phyloP scores from a whole-genome alignment of 2,888 invertebrate genomes.

The Phasia obesa region DNA sequence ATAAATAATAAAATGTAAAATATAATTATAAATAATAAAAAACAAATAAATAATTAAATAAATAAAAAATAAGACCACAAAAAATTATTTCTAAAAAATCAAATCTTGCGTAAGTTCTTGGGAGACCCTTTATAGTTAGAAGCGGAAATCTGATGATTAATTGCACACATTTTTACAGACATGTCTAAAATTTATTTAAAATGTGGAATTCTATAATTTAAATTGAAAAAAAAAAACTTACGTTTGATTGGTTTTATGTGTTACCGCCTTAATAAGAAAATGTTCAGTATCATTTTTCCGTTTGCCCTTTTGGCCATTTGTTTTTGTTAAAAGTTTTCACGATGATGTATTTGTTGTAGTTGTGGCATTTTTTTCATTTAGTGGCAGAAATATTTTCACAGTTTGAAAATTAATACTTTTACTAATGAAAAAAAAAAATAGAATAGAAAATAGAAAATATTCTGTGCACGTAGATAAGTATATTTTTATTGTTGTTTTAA shows the following conservation, averaged over 20 bases:
- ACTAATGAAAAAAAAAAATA: constrained; percentile 22
- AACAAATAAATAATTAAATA: no score
- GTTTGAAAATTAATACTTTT: constrained; percentile 50
- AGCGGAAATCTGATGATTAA: constrained; percentile 44
- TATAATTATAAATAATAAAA: no score
- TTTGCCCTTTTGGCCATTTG: not conserved
- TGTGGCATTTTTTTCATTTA: constrained; percentile 58
- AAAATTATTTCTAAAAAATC: no score
- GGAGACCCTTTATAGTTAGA: no score
- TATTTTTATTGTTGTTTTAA: constrained; percentile 26
- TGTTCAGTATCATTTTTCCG: not conserved
- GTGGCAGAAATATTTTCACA: constrained; percentile 59
- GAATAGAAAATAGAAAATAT: constrained; percentile 34
- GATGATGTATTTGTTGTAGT: constrained; percentile 58
- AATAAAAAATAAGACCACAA: no score
- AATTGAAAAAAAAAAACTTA: not conserved
- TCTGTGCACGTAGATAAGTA: constrained; percentile 62
- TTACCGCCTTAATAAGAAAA: no score
- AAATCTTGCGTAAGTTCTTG: no score
- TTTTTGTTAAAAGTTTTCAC: constrained; percentile 55
- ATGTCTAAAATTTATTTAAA: not conserved
- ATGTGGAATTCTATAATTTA: constrained; percentile 19
- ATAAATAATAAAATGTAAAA: no score
- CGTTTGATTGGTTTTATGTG: not conserved
- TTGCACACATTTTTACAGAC: constrained; percentile 27